Evolutionary conservation across 2,113 vertebrate genomes (phyloP).

Genomic region (Phaetusa simplex): DNA sequence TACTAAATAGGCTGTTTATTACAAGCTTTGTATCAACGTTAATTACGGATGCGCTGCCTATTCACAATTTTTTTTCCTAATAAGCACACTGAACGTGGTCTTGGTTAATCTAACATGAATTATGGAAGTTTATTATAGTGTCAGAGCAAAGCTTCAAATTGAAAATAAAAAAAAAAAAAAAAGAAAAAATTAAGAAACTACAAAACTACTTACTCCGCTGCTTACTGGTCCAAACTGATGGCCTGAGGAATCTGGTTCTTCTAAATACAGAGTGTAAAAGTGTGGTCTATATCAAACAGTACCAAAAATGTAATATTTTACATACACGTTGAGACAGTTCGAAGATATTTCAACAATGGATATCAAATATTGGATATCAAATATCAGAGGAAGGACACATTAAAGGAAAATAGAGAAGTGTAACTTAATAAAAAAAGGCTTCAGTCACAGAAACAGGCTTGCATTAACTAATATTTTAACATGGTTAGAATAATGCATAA

Average conservation of each 20-base stretch:
- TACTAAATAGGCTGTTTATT: not conserved
- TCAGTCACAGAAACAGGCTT: not conserved
- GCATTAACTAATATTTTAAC: not conserved
- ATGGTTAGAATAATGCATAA: not conserved
- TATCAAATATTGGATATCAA: slow-evolving; percentile 20
- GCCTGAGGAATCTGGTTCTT: slow-evolving; percentile 91
- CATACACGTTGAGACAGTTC: slow-evolving; percentile 71
- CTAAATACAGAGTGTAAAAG: slow-evolving; percentile 97
- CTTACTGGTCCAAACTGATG: slow-evolving; percentile 87
- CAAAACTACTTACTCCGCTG: slow-evolving; percentile 78
- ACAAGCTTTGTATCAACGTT: not conserved
- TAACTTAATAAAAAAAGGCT: not conserved
- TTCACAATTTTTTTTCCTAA: not conserved
- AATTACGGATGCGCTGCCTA: not conserved
- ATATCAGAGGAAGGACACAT: not conserved
- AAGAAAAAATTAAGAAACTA: not conserved
- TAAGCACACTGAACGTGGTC: not conserved
- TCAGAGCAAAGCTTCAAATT: not conserved
- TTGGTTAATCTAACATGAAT: not conserved
- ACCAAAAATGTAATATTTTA: slow-evolving; percentile 85
- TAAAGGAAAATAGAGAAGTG: not conserved
- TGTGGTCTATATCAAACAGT: slow-evolving; percentile 92
- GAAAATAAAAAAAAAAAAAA: not conserved
- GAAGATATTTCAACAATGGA: slow-evolving; percentile 69
- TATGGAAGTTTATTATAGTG: not conserved